Evolutionary conservation across 2,888 invertebrate species (phyloP).

Genomic region (Lordiphosa fenestrarum): DNA sequence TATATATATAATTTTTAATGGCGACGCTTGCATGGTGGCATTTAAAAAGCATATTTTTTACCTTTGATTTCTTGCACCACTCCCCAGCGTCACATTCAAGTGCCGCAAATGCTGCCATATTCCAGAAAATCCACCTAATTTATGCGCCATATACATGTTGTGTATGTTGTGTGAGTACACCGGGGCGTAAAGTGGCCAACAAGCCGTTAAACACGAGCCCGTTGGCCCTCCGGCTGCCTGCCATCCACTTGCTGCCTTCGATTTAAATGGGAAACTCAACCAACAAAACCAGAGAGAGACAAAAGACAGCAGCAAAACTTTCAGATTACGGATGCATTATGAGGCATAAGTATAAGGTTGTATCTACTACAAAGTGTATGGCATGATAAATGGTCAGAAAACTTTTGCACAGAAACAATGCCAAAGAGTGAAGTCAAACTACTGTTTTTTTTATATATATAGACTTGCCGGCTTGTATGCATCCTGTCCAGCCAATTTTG

Average conservation of each 20-base stretch:
- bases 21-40: too few species aligned
- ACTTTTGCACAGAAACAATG: too few species aligned
- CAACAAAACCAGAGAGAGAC: too few species aligned
- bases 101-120: neutral
- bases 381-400: neutral
- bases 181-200: constrained; percentile 70
- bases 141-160: neutral
- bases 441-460: too few species aligned
- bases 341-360: too few species aligned
- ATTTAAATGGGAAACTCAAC: too few species aligned
- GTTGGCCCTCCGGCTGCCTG: constrained; percentile 10
- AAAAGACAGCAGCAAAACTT: neutral
- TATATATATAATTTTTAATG: constrained; percentile 2
- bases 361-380: constrained; percentile 2
- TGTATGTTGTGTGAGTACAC: constrained; percentile 21
- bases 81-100: too few species aligned
- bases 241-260: neutral
- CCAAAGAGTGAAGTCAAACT: too few species aligned
- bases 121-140: constrained; percentile 3
- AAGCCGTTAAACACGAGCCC: constrained; percentile 64
- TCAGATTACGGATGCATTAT: constrained; percentile 1
- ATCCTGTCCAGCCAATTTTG: too few species aligned
- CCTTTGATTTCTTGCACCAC: constrained; percentile 41
- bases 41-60: constrained; percentile 5
- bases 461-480: too few species aligned